Percentiles rank a stretch among this genome's conserved stretches.
phyloP scores from a whole-genome alignment of 2,888 invertebrate species.

The Trissolcus brochymenae region DNA sequence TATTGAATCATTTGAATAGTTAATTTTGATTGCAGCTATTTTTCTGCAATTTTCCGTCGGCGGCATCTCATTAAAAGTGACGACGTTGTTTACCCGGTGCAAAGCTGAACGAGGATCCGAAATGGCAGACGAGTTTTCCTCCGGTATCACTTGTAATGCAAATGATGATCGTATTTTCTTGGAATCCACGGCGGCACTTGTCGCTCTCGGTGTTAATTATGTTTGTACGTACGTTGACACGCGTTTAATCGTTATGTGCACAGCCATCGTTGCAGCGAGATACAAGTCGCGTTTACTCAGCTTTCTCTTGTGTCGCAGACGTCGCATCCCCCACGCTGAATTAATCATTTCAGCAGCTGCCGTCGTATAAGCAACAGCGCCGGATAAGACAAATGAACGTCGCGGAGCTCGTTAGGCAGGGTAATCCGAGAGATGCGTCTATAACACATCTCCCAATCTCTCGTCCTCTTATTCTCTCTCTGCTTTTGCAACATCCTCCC shows the following conservation, averaged over 20 bases:
- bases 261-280: conserved; percentile 36
- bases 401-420: conserved; percentile 75
- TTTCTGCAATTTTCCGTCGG: background rate
- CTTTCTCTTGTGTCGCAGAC: conserved; percentile 42
- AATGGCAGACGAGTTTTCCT: conserved; percentile 29
- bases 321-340: conserved; percentile 67
- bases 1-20: too few species aligned
- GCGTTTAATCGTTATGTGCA: conserved; percentile 54
- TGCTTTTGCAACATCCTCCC: conserved; percentile 50
- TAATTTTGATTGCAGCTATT: background rate
- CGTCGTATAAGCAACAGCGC: conserved; percentile 74
- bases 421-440: conserved; percentile 74
- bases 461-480: conserved; percentile 29
- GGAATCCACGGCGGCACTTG: conserved; percentile 30
- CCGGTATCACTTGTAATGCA: conserved; percentile 43
- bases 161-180: conserved; percentile 49
- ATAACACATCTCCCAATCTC: conserved; percentile 62
- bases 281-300: conserved; percentile 40
- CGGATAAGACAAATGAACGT: conserved; percentile 77
- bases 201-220: conserved; percentile 53
- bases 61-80: conserved; percentile 9
- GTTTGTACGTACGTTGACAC: conserved; percentile 53
- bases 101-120: conserved; percentile 10
- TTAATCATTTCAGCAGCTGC: conserved; percentile 76
- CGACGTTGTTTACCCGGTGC: conserved; percentile 12